phyloP scores from a whole-genome alignment of 2,797 vertebrate genomes.

The Platalea minor region DNA sequence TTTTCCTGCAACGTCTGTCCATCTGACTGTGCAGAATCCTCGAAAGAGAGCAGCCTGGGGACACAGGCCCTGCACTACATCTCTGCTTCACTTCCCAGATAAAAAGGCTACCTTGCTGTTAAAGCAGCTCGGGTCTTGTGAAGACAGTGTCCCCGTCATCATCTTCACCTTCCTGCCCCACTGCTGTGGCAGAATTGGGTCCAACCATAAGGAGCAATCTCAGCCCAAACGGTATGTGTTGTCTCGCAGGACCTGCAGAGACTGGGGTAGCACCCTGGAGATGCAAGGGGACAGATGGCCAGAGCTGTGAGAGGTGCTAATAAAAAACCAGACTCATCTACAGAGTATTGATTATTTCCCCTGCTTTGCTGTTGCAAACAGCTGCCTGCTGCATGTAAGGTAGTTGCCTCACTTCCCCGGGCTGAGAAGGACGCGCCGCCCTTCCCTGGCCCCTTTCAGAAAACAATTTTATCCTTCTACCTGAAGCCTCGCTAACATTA shows the following conservation, averaged over 20 bases:
- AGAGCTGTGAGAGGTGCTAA: not conserved
- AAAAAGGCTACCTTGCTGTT: not conserved
- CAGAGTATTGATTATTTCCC: not conserved
- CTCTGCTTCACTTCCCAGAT: not conserved
- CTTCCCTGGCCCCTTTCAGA: not conserved
- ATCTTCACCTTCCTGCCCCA: not conserved
- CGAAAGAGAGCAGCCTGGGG: not conserved
- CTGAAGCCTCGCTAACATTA: fast-evolving
- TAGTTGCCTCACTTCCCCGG: fast-evolving
- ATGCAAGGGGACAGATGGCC: not conserved
- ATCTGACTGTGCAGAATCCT: not conserved
- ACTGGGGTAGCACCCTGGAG: not conserved
- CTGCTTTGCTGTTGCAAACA: not conserved
- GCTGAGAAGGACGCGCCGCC: fast-evolving
- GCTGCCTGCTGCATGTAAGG: not conserved
- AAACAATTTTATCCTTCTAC: not conserved
- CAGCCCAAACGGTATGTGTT: fast-evolving
- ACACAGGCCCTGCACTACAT: not conserved
- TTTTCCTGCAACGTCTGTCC: not conserved
- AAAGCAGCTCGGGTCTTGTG: not conserved
- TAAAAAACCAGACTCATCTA: not conserved
- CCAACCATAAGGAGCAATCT: not conserved
- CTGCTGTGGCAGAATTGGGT: not conserved
- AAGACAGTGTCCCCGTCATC: not conserved
- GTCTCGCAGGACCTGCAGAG: fast-evolving